Percentiles rank a stretch among this genome's conserved stretches.
Evolutionary conservation across 2,797 vertebrate genomes (phyloP).

Genomic region (Lagodon rhomboides): DNA sequence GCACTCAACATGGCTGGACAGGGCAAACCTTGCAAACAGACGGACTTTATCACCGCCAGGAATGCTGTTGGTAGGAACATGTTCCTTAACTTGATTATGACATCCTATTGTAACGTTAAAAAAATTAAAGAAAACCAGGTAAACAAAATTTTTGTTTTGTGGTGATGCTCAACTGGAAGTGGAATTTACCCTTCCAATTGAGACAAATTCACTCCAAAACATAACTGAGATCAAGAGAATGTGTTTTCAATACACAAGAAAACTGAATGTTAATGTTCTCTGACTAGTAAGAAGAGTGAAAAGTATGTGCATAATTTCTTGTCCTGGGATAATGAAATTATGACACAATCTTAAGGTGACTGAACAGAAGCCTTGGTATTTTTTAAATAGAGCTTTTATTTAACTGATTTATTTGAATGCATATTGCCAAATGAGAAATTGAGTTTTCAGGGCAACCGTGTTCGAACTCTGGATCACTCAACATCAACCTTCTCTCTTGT

Average conservation of each 20-base stretch:
- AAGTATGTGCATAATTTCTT: too few species aligned
- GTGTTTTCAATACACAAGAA: not conserved
- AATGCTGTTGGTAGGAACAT: slow-evolving; percentile 89
- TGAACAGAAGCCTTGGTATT: not conserved
- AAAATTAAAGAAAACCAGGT: not conserved
- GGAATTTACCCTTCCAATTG: not conserved
- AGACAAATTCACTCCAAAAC: not conserved
- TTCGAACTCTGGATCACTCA: not conserved
- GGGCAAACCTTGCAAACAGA: slow-evolving; percentile 97
- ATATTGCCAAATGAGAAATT: not conserved
- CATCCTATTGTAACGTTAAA: not conserved
- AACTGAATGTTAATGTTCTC: too few species aligned
- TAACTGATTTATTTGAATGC: not conserved
- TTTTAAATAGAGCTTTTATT: not conserved
- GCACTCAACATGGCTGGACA: slow-evolving; percentile 95
- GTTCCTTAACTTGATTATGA: not conserved
- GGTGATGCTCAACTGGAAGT: too few species aligned
- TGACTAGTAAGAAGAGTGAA: too few species aligned
- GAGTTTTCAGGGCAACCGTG: not conserved
- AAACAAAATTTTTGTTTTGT: too few species aligned
- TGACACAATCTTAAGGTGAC: not conserved
- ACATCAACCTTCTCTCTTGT: not conserved
- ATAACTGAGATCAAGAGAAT: too few species aligned
- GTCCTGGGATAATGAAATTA: too few species aligned
- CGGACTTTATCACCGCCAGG: slow-evolving; percentile 95